Conservation (phyloP, 2,888 invertebrate genomes). For the Baccha elongata region DNA sequence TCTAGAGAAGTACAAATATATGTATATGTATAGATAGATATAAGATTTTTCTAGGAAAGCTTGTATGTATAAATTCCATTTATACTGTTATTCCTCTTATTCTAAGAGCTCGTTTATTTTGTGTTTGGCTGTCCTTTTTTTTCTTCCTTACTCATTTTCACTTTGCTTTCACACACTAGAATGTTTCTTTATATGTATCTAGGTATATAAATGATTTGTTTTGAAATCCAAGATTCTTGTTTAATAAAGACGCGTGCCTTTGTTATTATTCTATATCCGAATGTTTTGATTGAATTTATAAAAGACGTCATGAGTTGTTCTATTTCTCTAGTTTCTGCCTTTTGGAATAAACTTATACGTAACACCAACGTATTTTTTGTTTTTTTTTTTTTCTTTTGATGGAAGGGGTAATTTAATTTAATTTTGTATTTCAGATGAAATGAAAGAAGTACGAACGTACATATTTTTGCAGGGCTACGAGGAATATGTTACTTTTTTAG, state of each 20-base stretch:
- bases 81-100: neutral
- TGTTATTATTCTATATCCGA: constrained; percentile 55
- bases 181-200: constrained; percentile 17
- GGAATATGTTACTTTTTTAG: no score
- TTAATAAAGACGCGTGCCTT: constrained; percentile 59
- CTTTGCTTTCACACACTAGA: constrained; percentile 38
- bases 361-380: no score
- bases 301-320: constrained; percentile 30
- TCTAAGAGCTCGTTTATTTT: neutral
- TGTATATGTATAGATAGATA: no score
- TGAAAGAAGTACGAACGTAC: no score
- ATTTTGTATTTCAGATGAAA: neutral
- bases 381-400: neutral
- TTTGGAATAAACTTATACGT: no score
- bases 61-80: neutral
- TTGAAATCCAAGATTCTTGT: constrained; percentile 56
- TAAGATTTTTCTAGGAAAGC: neutral
- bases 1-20: neutral
- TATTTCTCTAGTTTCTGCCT: neutral
- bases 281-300: constrained; percentile 60
- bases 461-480: no score
- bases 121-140: constrained; percentile 7
- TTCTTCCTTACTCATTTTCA: constrained; percentile 47
- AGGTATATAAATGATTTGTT: constrained; percentile 59
- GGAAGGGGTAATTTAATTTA: neutral